phyloP scores from a whole-genome alignment of 64 coral and sea anemone genomes.

The Montipora capricornis region DNA sequence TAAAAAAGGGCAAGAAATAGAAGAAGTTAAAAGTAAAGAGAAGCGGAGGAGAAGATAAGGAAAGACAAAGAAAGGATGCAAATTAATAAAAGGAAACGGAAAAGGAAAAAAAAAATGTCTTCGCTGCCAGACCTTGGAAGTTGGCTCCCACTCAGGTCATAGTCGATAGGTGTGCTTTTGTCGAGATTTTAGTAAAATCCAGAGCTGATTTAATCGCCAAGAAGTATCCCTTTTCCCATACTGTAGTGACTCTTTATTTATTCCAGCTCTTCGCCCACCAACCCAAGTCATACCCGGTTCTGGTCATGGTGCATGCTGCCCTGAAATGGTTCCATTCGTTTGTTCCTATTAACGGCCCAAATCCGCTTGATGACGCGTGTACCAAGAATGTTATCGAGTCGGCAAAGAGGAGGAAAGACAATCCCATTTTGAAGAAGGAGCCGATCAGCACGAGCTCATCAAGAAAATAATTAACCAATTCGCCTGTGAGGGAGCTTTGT shows the following conservation, averaged over 20 bases:
- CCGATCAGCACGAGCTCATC: slow-evolving; percentile 1
- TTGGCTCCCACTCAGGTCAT: too few species aligned
- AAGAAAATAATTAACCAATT: too few species aligned
- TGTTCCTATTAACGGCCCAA: background rate
- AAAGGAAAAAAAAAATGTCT: too few species aligned
- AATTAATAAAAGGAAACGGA: background rate
- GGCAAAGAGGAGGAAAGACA: background rate
- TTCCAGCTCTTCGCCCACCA: background rate
- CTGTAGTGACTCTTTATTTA: background rate
- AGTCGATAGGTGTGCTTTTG: background rate
- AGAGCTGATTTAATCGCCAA: background rate
- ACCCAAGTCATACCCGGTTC: background rate
- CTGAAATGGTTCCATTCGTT: slow-evolving; percentile 51
- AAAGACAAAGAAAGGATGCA: background rate
- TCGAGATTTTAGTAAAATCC: background rate
- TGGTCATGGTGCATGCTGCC: background rate
- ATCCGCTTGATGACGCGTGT: slow-evolving; percentile 6
- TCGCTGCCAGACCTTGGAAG: too few species aligned
- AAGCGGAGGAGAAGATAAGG: background rate
- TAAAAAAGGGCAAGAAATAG: background rate
- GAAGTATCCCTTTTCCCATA: background rate
- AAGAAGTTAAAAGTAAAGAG: background rate
- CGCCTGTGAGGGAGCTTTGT: background rate
- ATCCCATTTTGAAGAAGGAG: background rate
- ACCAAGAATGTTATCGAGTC: slow-evolving; percentile 19